Percentiles rank a stretch among this genome's conserved stretches.
phyloP scores from a whole-genome alignment of 2,888 invertebrate genomes.

The Saturnia japonica region DNA sequence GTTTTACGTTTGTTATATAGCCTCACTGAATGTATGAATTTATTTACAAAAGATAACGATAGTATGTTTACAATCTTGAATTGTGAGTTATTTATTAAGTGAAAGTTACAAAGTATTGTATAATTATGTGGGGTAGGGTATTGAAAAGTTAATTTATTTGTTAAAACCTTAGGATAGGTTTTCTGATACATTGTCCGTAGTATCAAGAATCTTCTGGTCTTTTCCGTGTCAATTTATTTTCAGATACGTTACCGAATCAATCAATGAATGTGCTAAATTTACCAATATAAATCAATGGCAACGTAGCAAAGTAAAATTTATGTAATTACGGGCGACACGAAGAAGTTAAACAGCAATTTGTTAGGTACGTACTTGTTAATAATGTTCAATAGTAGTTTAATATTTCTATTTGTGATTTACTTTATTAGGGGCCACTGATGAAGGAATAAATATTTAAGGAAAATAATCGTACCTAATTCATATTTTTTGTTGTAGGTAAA shows the following conservation, averaged over 20 bases:
- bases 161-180: not conserved
- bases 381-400: not conserved
- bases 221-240: not conserved
- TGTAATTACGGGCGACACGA: not conserved
- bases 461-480: not conserved
- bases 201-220: not conserved
- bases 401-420: not conserved
- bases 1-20: slow-evolving; percentile 40
- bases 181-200: not conserved
- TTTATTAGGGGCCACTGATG: not conserved
- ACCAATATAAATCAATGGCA: not conserved
- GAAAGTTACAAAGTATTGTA: slow-evolving; percentile 14
- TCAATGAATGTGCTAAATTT: not conserved
- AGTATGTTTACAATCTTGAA: slow-evolving; percentile 58
- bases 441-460: not conserved
- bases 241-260: not conserved
- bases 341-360: not conserved
- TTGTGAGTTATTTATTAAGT: slow-evolving; percentile 21
- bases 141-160: not conserved
- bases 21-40: slow-evolving; percentile 49
- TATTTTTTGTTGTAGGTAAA: not conserved
- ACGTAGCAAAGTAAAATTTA: not conserved
- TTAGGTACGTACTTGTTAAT: slow-evolving; percentile 8
- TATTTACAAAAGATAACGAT: slow-evolving; percentile 52
- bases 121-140: not conserved